Percentiles rank a stretch among this genome's conserved stretches.
phyloP scores from a whole-genome alignment of 2,797 vertebrate species.

The Botia kubotai region DNA sequence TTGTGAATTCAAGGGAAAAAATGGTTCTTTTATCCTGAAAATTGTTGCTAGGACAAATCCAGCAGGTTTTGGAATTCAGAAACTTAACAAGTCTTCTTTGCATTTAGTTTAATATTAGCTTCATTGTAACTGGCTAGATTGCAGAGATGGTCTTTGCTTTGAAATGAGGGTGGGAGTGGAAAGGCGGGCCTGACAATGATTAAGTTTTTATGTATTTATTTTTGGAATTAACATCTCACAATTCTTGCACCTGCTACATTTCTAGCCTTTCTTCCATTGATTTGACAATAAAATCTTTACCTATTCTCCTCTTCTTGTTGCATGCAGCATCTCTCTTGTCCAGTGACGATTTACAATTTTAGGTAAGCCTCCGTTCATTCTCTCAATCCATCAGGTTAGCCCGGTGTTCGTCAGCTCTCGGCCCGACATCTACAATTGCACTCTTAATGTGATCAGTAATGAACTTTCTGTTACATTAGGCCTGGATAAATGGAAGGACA shows the following conservation, averaged over 20 bases:
- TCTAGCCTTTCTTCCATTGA: neutral
- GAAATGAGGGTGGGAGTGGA: neutral
- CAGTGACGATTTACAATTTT: neutral
- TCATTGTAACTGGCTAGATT: neutral
- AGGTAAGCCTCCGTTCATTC: conserved; percentile 2
- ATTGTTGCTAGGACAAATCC: neutral
- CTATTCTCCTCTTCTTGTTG: too few species aligned
- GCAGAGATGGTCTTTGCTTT: neutral
- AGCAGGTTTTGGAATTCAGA: conserved; percentile 3
- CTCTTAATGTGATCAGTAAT: conserved; percentile 92
- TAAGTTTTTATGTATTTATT: too few species aligned
- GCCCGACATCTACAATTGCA: conserved; percentile 80
- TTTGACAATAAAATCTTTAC: conserved; percentile 1
- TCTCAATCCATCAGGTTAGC: conserved; percentile 56
- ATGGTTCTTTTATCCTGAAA: conserved; percentile 2
- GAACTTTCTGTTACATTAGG: conserved; percentile 93
- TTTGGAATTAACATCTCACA: neutral
- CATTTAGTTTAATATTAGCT: neutral
- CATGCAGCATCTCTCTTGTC: neutral
- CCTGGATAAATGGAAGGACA: conserved; percentile 89
- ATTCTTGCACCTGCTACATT: neutral
- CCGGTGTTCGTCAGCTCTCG: conserved; percentile 84
- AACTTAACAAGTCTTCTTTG: neutral
- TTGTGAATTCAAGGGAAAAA: conserved; percentile 10
- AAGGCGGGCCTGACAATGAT: neutral